Base-by-base conservation (phyloP, 2,888 invertebrate genomes). In the Allacma fusca region DNA sequence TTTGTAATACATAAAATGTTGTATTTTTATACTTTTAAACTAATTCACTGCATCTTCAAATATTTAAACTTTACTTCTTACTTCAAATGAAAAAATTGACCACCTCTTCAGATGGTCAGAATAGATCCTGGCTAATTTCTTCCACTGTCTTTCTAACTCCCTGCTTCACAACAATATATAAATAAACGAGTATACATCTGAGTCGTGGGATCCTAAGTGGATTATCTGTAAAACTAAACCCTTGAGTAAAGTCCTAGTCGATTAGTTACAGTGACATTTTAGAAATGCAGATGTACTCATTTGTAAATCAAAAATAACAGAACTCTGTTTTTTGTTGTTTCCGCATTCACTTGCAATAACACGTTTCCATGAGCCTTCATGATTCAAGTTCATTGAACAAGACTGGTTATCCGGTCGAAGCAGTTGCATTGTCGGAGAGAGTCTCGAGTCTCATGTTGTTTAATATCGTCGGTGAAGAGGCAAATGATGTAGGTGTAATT, bases 151-250 rank as follows among this genome's bases (percentile, higher is more conserved):
- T 29, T 16, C 73, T 59, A n/a, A 75, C 40, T n/a, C 57, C 24
- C 0, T 24, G 2, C 0, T 29, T 34, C n/a, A 78, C 62, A 16
- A 68, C 68, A 0, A 75, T 28, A 29, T 40, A 69, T 1, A 78
- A 40, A 57, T 77, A 77, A 21, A 29, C n/a, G n/a, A 69, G 9
- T 19, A 19, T 0, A 74, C 62, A 26, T 74, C 78, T 64, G 74
- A 62, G 23, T 59, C 57, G 0, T 74, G 70, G 0, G 74, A 68
- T 1, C 72, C 77, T 23, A 72, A 23, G 26, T 50, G 62, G 1
- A 28, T 26, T 13, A 24, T 59, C 71, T 77, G 4, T 2, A 16
- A 34, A 34, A 9, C n/a, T n/a, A n/a, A n/a, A n/a, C n/a, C n/a
- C n/a, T n/a, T n/a, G n/a, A n/a, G n/a, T n/a, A n/a, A n/a, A n/a